Base-by-base conservation (phyloP, 2,888 invertebrate genomes). In the Caenorhabditis zanzibari region DNA sequence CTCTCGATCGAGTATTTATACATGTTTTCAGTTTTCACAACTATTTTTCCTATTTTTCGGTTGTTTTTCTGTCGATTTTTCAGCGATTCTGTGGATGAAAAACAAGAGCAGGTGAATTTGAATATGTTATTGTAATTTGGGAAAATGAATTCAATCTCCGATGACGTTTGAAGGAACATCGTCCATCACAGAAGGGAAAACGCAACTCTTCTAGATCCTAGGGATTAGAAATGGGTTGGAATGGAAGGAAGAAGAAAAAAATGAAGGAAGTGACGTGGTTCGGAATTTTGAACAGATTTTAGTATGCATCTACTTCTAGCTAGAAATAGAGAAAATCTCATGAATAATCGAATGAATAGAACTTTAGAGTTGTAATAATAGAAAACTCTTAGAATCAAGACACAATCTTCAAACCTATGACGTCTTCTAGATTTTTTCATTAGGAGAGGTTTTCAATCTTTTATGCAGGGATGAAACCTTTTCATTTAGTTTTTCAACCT, bases 181-280 rank as follows among this genome's bases (percentile, higher is more conserved):
- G n/a, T n/a, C n/a, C n/a, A n/a, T n/a, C n/a, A n/a, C n/a, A n/a
- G n/a, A 47, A 19, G 10, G 47, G 47, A 19, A 5, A 19, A 47
- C 47, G 19, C n/a, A n/a, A n/a, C 2, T 19, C 5, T n/a, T 38
- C 0, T 56, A 41, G 24, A 54, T 24, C 54, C 54, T 26, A 54
- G 73, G 61, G 63, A 54, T 41, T 54, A 72, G 44, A 44, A 41
- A 49, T 9, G 56, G 63, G 44, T 56, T 35, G 47, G 35, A 16
- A 54, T n/a, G 22, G 38, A 38, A 56, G 1, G 56, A 28, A 32
- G 19, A 52, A 61, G 41, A 32, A 73, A 66, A 66, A 75, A 75
- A 44, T 75, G 75, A 66, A 73, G 75, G 75, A 75, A 75, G 56
- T 75, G 75, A 66, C 75, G 66, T 74, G 64, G 68, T 22, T 41